A percentile compares a stretch with the other conserved stretches of the same genome.
Evolutionary conservation across 2,113 vertebrate species (phyloP).

Genomic region (Sakesphorus luctuosus): DNA sequence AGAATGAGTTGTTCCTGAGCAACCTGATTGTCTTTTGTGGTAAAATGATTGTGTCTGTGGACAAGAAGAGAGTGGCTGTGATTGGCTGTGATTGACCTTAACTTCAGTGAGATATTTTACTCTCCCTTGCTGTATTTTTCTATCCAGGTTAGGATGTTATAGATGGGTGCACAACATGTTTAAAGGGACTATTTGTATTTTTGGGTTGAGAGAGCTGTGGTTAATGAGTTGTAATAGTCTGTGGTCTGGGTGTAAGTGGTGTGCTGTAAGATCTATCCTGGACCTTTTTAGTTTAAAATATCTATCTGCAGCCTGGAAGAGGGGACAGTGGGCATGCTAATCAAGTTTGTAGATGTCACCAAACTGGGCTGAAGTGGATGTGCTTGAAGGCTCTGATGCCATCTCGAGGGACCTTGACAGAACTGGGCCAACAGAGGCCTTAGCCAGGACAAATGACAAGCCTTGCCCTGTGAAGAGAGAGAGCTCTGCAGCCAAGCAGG

Average conservation of each 20-base stretch:
- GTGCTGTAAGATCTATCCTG: neutral
- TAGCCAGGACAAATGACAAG: neutral
- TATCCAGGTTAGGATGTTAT: neutral
- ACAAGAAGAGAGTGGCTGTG: neutral
- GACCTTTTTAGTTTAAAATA: neutral
- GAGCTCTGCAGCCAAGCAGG: neutral
- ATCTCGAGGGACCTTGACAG: neutral
- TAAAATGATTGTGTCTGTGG: neutral
- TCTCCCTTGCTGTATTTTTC: neutral
- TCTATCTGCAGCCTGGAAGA: neutral
- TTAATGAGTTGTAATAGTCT: neutral
- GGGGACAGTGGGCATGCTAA: accelerated
- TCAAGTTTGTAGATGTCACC: neutral
- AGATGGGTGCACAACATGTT: neutral
- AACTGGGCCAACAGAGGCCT: neutral
- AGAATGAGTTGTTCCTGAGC: neutral
- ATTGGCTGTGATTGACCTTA: neutral
- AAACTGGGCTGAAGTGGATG: neutral
- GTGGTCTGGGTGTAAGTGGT: neutral
- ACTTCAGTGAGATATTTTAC: neutral
- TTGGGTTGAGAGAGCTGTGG: neutral
- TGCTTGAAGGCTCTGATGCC: neutral
- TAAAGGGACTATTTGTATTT: neutral
- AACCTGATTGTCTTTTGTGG: neutral
- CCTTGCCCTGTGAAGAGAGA: neutral